phyloP scores from a whole-genome alignment of 2,888 invertebrate genomes.

The Latrodectus elegans region DNA sequence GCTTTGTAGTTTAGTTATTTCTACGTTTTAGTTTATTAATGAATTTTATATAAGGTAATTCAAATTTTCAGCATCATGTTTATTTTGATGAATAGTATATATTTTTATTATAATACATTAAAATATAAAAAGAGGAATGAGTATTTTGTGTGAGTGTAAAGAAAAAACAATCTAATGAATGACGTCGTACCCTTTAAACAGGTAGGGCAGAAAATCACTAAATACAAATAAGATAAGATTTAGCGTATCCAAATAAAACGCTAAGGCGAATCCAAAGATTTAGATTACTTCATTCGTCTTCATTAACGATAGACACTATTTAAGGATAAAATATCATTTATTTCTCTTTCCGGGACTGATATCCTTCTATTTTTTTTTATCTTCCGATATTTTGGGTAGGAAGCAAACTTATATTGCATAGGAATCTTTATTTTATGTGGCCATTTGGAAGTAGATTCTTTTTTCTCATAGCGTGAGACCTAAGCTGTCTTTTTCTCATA shows the following conservation, averaged over 20 bases:
- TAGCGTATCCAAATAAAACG: conserved; percentile 39
- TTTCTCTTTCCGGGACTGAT: conserved; percentile 1
- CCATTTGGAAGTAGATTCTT: conserved; percentile 13
- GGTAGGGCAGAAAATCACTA: conserved; percentile 18
- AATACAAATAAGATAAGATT: conserved; percentile 25
- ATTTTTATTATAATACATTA: no score
- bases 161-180: not conserved
- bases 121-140: no score
- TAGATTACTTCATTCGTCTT: conserved; percentile 45
- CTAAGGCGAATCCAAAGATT: conserved; percentile 33
- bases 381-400: conserved; percentile 13
- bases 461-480: not conserved
- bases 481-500: no score
- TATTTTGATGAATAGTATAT: no score
- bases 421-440: conserved; percentile 27
- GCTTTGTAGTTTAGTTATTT: no score
- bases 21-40: no score
- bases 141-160: not conserved
- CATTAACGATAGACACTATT: conserved; percentile 48
- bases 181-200: conserved; percentile 4
- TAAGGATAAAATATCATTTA: conserved; percentile 36
- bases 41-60: no score
- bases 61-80: no score
- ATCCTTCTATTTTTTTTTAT: conserved; percentile 31
- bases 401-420: conserved; percentile 17